Conservation (phyloP, 2,113 vertebrate genomes). For the Donacobius atricapilla region DNA sequence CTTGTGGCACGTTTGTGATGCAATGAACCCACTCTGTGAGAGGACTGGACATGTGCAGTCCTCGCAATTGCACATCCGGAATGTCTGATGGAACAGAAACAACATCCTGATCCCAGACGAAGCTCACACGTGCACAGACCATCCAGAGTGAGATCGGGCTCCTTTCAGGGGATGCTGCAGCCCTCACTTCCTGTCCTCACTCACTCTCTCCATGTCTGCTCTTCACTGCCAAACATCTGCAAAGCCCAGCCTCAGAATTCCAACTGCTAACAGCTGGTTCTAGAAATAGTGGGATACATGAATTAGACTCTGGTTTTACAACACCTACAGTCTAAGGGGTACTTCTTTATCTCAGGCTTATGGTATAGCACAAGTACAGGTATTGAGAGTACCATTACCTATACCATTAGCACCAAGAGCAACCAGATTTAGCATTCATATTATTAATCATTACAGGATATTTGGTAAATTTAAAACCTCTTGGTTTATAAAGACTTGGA, state of each 20-base stretch:
- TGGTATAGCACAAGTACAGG: background rate
- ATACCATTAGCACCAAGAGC: background rate
- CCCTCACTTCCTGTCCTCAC: background rate
- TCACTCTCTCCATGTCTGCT: background rate
- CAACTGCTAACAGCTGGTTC: background rate
- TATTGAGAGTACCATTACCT: background rate
- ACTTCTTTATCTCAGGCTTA: background rate
- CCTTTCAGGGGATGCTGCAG: background rate
- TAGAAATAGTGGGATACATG: fast-evolving
- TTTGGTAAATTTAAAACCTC: background rate
- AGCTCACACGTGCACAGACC: background rate
- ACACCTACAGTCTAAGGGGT: background rate
- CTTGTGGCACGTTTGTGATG: background rate
- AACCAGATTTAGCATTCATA: background rate
- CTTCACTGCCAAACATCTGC: background rate
- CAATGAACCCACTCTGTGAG: background rate
- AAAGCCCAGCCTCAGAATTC: background rate
- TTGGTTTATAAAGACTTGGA: background rate
- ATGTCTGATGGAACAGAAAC: background rate
- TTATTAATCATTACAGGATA: background rate
- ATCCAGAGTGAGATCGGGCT: background rate
- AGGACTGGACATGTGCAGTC: background rate
- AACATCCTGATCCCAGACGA: background rate
- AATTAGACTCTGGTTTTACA: background rate
- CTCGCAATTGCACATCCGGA: background rate